These are phyloP conservation scores for Nomada hirtipes DNA, from an alignment of 2,888 invertebrate genomes.

Conservation along the genomic window DNA sequence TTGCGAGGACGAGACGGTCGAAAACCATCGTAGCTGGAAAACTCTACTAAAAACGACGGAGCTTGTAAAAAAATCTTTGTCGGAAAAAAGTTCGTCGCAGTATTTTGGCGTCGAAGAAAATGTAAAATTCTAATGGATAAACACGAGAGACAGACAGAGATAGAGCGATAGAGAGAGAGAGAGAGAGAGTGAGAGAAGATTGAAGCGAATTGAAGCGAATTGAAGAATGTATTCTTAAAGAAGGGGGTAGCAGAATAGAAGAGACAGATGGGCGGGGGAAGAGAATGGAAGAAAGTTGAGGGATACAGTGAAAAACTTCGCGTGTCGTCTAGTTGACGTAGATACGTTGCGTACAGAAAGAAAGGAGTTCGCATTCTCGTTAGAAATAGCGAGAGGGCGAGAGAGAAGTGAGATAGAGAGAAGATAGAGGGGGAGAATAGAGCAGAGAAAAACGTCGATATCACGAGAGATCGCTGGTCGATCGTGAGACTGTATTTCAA, in stretches of 20 bases:
- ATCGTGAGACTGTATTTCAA: slow-evolving; percentile 47
- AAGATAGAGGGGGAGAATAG: not conserved
- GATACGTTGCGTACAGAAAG: slow-evolving; percentile 4
- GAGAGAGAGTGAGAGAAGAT: slow-evolving; percentile 25
- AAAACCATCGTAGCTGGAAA: slow-evolving; percentile 19
- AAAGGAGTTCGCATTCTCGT: slow-evolving; percentile 22
- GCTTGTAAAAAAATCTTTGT: slow-evolving; percentile 26
- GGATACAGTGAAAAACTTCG: slow-evolving; percentile 16
- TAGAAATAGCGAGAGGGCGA: slow-evolving; percentile 19
- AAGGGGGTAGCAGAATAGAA: slow-evolving; percentile 10
- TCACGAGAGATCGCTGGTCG: slow-evolving; percentile 55
- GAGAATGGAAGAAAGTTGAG: slow-evolving; percentile 5
- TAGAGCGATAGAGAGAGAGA: not conserved
- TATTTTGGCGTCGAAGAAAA: slow-evolving; percentile 24
- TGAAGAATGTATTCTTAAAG: not conserved
- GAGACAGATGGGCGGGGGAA: slow-evolving; percentile 20
- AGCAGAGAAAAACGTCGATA: slow-evolving; percentile 39
- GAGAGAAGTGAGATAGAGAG: slow-evolving; percentile 1
- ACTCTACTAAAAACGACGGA: slow-evolving; percentile 16
- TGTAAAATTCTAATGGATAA: not conserved
- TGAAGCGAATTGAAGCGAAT: slow-evolving; percentile 23
- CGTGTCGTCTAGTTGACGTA: slow-evolving; percentile 6
- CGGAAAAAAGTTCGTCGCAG: slow-evolving; percentile 20
- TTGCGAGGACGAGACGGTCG: slow-evolving; percentile 16
- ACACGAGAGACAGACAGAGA: not conserved